Evolutionary conservation across 1,140 invertebrate species (phyloP).

Genomic region (Melitaea cinxia): DNA sequence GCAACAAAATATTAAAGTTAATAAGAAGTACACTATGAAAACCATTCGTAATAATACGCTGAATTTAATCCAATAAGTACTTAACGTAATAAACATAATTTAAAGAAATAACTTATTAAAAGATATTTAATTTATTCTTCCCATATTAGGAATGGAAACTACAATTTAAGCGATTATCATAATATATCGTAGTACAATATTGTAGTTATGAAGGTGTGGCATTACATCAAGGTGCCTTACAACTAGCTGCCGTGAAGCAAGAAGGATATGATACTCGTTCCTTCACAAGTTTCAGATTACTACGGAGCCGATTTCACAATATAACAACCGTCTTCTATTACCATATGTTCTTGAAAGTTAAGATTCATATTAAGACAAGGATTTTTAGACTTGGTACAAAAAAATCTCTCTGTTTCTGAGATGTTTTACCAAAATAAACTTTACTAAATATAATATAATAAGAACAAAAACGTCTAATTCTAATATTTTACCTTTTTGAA

Average conservation of each 20-base stretch:
- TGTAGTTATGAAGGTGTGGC: constrained; percentile 17
- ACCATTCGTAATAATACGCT: no score
- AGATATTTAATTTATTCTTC: not conserved
- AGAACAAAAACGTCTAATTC: no score
- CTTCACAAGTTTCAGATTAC: constrained; percentile 29
- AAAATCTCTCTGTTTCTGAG: not conserved
- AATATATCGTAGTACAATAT: not conserved
- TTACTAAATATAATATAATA: no score
- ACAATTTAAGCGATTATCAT: not conserved
- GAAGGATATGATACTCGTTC: constrained; percentile 23
- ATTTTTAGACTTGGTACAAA: not conserved
- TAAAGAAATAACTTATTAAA: not conserved
- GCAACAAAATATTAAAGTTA: no score
- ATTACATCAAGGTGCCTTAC: constrained; percentile 7
- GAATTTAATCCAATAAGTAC: no score
- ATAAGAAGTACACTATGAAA: no score
- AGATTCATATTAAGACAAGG: not conserved
- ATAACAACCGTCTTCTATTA: constrained; percentile 3
- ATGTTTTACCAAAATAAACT: no score
- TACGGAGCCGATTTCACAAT: constrained; percentile 22
- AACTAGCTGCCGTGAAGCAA: constrained; percentile 8
- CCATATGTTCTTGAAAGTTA: constrained; percentile 5
- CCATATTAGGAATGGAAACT: constrained; percentile 5
- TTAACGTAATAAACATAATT: not conserved
- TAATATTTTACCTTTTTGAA: no score